Conservation (phyloP, 2,797 vertebrate species). For the Enteromius afrohamiltoni region DNA sequence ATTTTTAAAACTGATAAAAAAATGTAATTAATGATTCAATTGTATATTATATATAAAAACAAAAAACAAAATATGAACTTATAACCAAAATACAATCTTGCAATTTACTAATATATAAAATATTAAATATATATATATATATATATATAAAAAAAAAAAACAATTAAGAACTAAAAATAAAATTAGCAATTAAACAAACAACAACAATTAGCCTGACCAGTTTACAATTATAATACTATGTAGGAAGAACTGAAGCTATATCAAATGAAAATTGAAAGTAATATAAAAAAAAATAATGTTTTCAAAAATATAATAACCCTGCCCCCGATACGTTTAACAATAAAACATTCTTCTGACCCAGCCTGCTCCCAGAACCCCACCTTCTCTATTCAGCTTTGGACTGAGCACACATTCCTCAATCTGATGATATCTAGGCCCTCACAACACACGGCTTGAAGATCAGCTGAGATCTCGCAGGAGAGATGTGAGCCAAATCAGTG, state of each 20-base stretch:
- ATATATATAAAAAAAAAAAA: too few species aligned
- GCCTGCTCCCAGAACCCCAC: not conserved
- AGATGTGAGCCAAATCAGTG: not conserved
- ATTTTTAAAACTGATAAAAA: not conserved
- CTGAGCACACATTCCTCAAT: constrained; percentile 8
- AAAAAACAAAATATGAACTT: too few species aligned
- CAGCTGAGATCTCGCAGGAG: constrained; percentile 32
- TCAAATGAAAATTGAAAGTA: not conserved
- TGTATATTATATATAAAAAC: too few species aligned
- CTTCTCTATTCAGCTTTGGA: not conserved
- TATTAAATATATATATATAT: too few species aligned
- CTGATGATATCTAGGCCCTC: not conserved
- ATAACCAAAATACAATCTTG: too few species aligned
- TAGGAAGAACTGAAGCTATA: not conserved
- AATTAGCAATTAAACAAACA: too few species aligned
- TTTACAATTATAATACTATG: not conserved
- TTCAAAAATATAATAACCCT: not conserved
- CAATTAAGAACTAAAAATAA: too few species aligned
- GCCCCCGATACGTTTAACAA: not conserved
- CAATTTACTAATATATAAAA: too few species aligned
- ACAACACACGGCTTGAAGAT: not conserved
- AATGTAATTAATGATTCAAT: too few species aligned
- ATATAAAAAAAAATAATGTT: not conserved
- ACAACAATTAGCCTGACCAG: too few species aligned
- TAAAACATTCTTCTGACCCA: not conserved